A percentile compares a stretch with the other conserved stretches of the same genome.
Evolutionary conservation across 2,113 vertebrate genomes (phyloP).

Genomic region (Platysteira castanea): DNA sequence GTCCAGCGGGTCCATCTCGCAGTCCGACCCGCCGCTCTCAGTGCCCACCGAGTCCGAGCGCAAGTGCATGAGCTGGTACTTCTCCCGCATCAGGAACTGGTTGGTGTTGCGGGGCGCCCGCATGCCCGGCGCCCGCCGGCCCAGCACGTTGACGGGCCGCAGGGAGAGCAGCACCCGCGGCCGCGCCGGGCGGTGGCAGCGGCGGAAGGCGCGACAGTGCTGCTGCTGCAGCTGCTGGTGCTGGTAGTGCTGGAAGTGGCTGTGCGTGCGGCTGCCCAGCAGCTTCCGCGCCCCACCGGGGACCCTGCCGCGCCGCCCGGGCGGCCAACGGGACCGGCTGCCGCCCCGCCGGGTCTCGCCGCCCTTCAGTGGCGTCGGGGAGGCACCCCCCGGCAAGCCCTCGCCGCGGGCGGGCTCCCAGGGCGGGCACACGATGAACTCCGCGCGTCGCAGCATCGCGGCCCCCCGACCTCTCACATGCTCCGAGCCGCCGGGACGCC

Average conservation of each 20-base stretch:
- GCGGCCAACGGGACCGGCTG: constrained; percentile 24
- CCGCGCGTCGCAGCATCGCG: constrained; percentile 61
- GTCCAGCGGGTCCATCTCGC: constrained; percentile 81
- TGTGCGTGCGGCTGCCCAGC: constrained; percentile 18
- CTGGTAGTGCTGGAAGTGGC: not conserved
- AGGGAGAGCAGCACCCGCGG: constrained; percentile 62
- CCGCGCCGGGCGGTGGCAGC: constrained; percentile 15
- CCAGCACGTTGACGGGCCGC: constrained; percentile 80
- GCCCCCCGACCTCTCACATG: constrained; percentile 61
- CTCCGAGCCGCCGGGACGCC: constrained; percentile 33
- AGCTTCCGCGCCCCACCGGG: not conserved
- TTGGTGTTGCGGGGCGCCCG: constrained; percentile 87
- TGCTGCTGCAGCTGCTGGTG: constrained; percentile 10
- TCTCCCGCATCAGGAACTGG: constrained; percentile 88
- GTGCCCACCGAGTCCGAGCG: constrained; percentile 84
- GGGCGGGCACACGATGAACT: constrained; percentile 40
- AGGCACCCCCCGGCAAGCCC: not conserved
- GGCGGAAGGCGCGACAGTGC: not conserved
- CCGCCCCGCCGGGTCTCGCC: not conserved
- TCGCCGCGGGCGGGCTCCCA: constrained; percentile 37
- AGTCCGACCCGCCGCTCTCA: constrained; percentile 83
- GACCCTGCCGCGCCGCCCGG: constrained; percentile 22
- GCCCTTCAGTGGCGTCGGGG: not conserved
- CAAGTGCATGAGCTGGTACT: constrained; percentile 85
- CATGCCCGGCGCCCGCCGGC: constrained; percentile 80